Conservation (phyloP, 35 echinoderm and acorn worm genomes). For the Heliocidaris erythrogramma region DNA sequence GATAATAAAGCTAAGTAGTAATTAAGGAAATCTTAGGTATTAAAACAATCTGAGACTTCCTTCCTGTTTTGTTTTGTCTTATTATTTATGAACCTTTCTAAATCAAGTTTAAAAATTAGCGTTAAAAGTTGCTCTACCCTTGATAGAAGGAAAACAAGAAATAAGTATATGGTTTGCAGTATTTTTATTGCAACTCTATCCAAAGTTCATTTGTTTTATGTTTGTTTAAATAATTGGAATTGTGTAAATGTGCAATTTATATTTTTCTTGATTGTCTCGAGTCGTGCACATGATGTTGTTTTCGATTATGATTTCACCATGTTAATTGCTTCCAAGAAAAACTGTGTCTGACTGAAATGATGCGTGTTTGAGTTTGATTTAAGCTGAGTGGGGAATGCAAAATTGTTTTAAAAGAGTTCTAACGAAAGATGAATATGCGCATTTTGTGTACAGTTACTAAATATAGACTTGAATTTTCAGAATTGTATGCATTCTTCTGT, state of each 20-base stretch:
- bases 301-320: slow-evolving; percentile 7
- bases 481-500: not conserved
- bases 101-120: too few species aligned
- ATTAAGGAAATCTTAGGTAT: too few species aligned
- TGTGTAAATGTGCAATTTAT: slow-evolving; percentile 35
- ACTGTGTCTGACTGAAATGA: slow-evolving; percentile 10
- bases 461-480: not conserved
- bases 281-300: not conserved
- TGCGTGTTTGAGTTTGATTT: not conserved
- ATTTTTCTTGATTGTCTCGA: slow-evolving; percentile 5
- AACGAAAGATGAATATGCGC: not conserved
- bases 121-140: too few species aligned
- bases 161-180: not conserved
- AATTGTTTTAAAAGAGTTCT: not conserved
- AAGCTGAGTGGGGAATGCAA: not conserved
- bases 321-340: slow-evolving; percentile 16
- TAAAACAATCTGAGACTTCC: too few species aligned
- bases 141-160: not conserved
- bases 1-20: too few species aligned
- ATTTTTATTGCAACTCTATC: not conserved
- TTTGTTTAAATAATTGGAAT: not conserved
- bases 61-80: too few species aligned
- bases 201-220: slow-evolving; percentile 14
- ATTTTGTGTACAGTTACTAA: slow-evolving; percentile 25
- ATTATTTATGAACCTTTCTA: too few species aligned